Percentiles rank a stretch among this genome's conserved stretches.
phyloP scores from a whole-genome alignment of 2,113 vertebrate species.

The Martes martes region DNA sequence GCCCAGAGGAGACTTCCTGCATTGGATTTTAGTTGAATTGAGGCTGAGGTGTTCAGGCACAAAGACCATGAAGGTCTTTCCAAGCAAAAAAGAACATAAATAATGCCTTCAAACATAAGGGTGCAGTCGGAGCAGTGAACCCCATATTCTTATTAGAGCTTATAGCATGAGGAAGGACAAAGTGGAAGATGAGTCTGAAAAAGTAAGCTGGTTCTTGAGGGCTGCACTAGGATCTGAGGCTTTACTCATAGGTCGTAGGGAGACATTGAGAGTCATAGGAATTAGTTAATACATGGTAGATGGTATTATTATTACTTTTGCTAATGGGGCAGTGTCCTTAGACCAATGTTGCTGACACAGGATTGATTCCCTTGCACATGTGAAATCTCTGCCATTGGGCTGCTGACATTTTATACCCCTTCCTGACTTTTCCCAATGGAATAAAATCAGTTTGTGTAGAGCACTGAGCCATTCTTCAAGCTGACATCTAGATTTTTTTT shows the following conservation, averaged over 20 bases:
- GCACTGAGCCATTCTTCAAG: not conserved
- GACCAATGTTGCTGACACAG: not conserved
- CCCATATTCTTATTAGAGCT: not conserved
- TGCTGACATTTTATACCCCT: not conserved
- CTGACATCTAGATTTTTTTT: not conserved
- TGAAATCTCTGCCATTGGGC: rapidly evolving
- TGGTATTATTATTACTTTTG: not conserved
- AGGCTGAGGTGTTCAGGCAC: not conserved
- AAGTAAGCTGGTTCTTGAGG: not conserved
- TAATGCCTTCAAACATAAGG: not conserved
- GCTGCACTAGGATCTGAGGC: not conserved
- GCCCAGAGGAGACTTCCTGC: not conserved
- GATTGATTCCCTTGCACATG: not conserved
- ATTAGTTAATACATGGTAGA: not conserved
- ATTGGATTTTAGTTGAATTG: not conserved
- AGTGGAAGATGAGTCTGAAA: not conserved
- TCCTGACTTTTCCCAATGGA: not conserved
- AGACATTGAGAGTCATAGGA: not conserved
- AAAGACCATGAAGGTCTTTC: not conserved
- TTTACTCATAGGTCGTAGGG: not conserved
- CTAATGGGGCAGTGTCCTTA: not conserved
- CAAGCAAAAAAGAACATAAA: not conserved
- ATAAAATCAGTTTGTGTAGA: not conserved
- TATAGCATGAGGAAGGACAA: not conserved
- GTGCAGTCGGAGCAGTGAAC: not conserved